Evolutionary conservation across 1,140 invertebrate species (phyloP).

Genomic region (Bilobella aurantiaca): DNA sequence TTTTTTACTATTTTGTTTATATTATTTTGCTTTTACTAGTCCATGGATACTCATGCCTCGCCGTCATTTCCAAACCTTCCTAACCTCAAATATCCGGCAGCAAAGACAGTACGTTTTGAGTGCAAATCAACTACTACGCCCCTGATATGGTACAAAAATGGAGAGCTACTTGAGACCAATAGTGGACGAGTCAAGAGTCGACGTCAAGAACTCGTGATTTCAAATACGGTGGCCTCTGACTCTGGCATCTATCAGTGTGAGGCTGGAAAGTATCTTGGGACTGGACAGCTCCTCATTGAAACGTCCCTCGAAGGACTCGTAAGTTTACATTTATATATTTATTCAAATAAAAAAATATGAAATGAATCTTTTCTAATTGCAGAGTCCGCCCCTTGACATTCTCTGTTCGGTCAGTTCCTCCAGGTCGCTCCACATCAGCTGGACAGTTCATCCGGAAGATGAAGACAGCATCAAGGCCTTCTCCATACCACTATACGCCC

Average conservation of each 20-base stretch:
- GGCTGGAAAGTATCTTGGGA: constrained; percentile 19
- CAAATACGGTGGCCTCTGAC: constrained; percentile 29
- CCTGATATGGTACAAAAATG: constrained; percentile 33
- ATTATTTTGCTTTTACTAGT: not conserved
- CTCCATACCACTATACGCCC: too few species aligned
- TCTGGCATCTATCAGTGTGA: constrained; percentile 34
- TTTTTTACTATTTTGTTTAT: not conserved
- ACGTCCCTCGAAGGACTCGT: constrained; percentile 9
- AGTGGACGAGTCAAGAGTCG: constrained; percentile 28
- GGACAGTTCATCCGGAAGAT: too few species aligned
- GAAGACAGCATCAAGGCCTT: too few species aligned
- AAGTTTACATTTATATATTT: too few species aligned
- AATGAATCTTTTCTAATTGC: too few species aligned
- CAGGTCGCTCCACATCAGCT: constrained; percentile 21
- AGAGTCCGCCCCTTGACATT: too few species aligned
- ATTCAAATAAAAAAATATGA: too few species aligned
- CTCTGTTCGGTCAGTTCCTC: too few species aligned
- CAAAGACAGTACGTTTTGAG: constrained; percentile 27
- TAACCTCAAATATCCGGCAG: constrained; percentile 1
- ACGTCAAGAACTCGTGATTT: constrained; percentile 30
- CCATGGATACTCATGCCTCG: not conserved
- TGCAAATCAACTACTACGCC: constrained; percentile 13
- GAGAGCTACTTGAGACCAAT: constrained; percentile 27
- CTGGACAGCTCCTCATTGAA: constrained; percentile 22
- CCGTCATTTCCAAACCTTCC: constrained; percentile 11